Conservation (phyloP, 2,888 invertebrate species). For the Eubasilissa splendida region DNA sequence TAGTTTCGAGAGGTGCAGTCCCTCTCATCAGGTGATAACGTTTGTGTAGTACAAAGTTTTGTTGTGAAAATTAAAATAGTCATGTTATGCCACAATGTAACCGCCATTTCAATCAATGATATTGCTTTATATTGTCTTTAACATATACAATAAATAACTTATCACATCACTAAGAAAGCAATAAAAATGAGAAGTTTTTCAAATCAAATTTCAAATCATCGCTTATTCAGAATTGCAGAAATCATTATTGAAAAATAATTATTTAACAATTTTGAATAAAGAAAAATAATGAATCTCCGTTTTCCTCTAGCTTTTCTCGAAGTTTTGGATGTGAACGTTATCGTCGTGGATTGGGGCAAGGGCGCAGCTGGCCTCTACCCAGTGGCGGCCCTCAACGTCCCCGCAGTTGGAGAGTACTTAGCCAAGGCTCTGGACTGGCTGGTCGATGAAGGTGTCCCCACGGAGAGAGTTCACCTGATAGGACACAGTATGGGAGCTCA, state of each 20-base stretch:
- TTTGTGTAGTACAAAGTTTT: too few relatives aligned
- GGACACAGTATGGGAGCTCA: constrained; percentile 56
- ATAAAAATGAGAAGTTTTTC: neutral
- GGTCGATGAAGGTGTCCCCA: constrained; percentile 32
- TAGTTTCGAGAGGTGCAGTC: too few relatives aligned
- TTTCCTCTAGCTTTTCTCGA: constrained; percentile 47
- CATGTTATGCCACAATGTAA: too few relatives aligned
- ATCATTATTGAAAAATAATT: neutral
- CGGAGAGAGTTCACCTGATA: constrained; percentile 49
- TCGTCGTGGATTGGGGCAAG: constrained; percentile 49
- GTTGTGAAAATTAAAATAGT: too few relatives aligned
- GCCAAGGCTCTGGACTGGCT: constrained; percentile 51
- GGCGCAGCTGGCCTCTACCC: constrained; percentile 46
- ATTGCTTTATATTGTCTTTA: too few relatives aligned
- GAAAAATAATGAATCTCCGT: neutral
- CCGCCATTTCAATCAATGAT: too few relatives aligned
- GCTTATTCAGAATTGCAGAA: neutral
- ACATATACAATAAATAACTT: neutral
- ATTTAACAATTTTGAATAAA: neutral
- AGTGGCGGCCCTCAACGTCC: constrained; percentile 43
- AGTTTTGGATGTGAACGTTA: constrained; percentile 48
- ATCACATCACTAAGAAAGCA: neutral
- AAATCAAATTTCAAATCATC: neutral
- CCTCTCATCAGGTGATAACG: too few relatives aligned
- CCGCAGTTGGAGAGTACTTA: constrained; percentile 24